Percentiles rank a stretch among this genome's conserved stretches.
phyloP scores from a whole-genome alignment of 2,113 vertebrate genomes.

The Marmota monax region DNA sequence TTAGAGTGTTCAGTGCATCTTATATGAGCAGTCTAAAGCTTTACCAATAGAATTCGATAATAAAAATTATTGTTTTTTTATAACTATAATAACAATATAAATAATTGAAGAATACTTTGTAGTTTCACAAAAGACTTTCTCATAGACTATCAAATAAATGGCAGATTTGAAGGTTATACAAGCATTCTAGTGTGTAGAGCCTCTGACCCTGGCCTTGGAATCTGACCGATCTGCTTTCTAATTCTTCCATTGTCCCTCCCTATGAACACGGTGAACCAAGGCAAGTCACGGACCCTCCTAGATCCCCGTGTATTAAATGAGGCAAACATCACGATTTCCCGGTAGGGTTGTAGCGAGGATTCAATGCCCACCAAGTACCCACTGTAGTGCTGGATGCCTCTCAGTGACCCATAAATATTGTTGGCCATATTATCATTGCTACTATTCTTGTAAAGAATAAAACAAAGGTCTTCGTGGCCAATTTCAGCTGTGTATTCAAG shows the following conservation, averaged over 20 bases:
- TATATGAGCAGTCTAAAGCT: constrained; percentile 28
- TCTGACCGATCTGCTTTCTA: background rate
- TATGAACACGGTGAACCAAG: background rate
- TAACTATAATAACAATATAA: constrained; percentile 62
- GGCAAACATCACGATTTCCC: too few species aligned
- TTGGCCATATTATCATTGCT: background rate
- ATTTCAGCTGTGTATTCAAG: background rate
- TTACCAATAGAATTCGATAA: constrained; percentile 8
- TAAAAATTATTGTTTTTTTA: constrained; percentile 70
- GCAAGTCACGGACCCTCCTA: background rate
- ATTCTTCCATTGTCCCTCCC: accelerated
- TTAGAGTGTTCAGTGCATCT: constrained; percentile 55
- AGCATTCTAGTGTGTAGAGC: background rate
- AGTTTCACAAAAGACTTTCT: constrained; percentile 34
- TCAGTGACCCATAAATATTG: background rate
- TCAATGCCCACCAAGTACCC: accelerated
- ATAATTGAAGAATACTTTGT: constrained; percentile 54
- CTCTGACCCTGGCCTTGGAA: background rate
- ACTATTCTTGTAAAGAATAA: background rate
- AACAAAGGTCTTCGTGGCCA: background rate
- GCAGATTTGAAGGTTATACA: background rate
- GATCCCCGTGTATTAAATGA: background rate
- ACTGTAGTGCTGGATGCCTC: accelerated
- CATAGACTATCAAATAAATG: background rate
- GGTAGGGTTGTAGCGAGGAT: background rate